Evolutionary conservation across 2,797 vertebrate genomes (phyloP), one percentile per base, ranked within the genome.

Genomic region (Crenichthys baileyi): DNA sequence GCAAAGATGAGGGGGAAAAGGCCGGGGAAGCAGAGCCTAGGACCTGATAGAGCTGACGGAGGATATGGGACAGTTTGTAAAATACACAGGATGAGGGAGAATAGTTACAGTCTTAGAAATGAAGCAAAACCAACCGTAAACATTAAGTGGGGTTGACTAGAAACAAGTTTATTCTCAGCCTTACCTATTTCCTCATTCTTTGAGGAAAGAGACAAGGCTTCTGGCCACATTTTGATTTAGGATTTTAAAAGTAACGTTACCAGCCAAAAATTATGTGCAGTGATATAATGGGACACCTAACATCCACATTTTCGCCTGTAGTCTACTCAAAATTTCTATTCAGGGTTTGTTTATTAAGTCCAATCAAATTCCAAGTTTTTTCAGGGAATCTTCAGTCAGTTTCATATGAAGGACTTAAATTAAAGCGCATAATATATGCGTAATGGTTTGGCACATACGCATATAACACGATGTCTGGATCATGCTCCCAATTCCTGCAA

Each of bases 41-140:
- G 76, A 84, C 29, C 61, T 65, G 70, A 77, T 63, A 22, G 63
- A 72, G 77, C 58, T 13, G 48, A 61, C 46, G 73, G 78, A 15
- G 77, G 77, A 39, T 46, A 76, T 53, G 88, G 79, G 41, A n/a
- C 74, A 84, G 75, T 20, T 48, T 48, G 36, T 65, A 70, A 70
- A 83, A n/a, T 24, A 61, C 36, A 60, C 56, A 29, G 22, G 20
- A 29, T 39, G 26, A 53, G 44, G 1, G 63, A 5, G 29, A 29
- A 55, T 55, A 76, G 53, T 61, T 72, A 22, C 67, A 56, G 46
- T 15, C 44, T 61, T 20, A 70, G 48, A 73, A 60, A 6, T 24
- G 18, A 50, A 4, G 11, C 31, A 48, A 61, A 20, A 67, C 31
- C 20, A 63, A 36, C 7, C 16, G 6, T n/a, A 6, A 68, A 24